Percentiles rank a stretch among this genome's conserved stretches.
These are phyloP conservation scores for Drosophila parvula DNA, from an alignment of 1,140 invertebrate genomes.

Conservation along the genomic window DNA sequence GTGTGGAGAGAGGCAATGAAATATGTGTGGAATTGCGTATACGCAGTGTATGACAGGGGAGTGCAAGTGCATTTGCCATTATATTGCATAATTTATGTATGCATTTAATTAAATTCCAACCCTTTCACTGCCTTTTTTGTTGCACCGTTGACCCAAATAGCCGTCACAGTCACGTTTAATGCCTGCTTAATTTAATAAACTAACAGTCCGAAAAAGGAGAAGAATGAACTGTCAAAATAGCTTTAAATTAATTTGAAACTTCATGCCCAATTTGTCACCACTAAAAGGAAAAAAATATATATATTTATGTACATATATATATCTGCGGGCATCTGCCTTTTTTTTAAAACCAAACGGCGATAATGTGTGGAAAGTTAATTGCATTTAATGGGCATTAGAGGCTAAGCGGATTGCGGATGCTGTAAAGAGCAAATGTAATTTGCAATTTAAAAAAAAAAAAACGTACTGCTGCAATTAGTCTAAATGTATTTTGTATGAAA, in stretches of 20 bases:
- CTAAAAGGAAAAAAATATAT: constrained; percentile 20
- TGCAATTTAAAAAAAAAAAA: constrained; percentile 46
- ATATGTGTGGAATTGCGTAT: constrained; percentile 23
- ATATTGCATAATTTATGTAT: constrained; percentile 74
- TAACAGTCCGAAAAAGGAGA: constrained; percentile 25
- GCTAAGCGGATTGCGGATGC: constrained; percentile 46
- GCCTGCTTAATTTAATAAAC: constrained; percentile 62
- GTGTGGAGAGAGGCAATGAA: constrained; percentile 15
- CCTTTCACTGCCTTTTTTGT: constrained; percentile 55
- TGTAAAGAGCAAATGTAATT: constrained; percentile 35
- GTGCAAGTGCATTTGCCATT: constrained; percentile 58
- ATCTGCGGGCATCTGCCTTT: not conserved
- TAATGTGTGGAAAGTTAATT: constrained; percentile 67
- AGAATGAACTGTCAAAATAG: constrained; percentile 63
- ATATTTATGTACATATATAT: constrained; percentile 1
- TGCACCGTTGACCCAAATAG: constrained; percentile 60
- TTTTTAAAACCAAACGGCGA: constrained; percentile 9
- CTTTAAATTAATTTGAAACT: constrained; percentile 60
- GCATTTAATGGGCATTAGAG: constrained; percentile 60
- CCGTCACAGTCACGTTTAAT: constrained; percentile 42
- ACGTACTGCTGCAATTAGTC: constrained; percentile 16
- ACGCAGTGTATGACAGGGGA: constrained; percentile 18
- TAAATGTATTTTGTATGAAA: not conserved
- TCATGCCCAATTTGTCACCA: constrained; percentile 55
- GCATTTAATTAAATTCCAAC: constrained; percentile 79